Percentiles rank a stretch among this genome's conserved stretches.
Conservation (phyloP, 2,888 invertebrate genomes). For the Rhingia rostrata region DNA sequence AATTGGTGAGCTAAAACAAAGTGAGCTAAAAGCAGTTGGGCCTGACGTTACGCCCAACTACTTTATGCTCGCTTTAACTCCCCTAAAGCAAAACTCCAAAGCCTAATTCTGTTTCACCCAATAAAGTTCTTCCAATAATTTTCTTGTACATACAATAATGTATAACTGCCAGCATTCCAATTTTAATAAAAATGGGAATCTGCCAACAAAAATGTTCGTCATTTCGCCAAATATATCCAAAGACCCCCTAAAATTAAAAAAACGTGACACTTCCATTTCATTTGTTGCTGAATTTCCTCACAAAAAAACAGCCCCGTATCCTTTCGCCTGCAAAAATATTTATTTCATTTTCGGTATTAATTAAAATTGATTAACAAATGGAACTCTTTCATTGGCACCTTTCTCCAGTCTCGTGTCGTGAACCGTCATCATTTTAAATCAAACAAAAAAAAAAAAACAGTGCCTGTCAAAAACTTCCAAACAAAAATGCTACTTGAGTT, state of each 20-base stretch:
- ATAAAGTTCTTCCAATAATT: too few species aligned
- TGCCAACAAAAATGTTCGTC: not conserved
- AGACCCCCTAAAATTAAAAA: not conserved
- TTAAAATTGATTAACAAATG: constrained; percentile 70
- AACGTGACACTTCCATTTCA: constrained; percentile 31
- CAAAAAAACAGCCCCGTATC: not conserved
- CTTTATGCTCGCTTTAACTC: too few species aligned
- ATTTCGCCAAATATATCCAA: constrained; percentile 4
- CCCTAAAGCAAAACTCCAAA: too few species aligned
- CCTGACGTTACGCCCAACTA: too few species aligned
- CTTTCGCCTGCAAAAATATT: constrained; percentile 20
- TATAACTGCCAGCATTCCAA: too few species aligned
- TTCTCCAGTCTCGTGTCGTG: not conserved
- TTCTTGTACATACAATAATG: too few species aligned
- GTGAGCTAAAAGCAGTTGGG: too few species aligned
- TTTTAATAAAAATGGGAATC: too few species aligned
- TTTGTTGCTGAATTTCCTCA: not conserved
- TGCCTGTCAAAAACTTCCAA: constrained; percentile 68
- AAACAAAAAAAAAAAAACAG: constrained; percentile 50
- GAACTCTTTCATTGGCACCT: constrained; percentile 48
- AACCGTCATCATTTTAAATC: constrained; percentile 65
- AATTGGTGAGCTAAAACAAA: too few species aligned
- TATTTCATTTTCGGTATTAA: constrained; percentile 54
- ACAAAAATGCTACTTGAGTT: constrained; percentile 26
- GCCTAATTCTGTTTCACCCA: too few species aligned